Conservation (phyloP, 2,888 invertebrate genomes). For the Entomobrya proxima region DNA sequence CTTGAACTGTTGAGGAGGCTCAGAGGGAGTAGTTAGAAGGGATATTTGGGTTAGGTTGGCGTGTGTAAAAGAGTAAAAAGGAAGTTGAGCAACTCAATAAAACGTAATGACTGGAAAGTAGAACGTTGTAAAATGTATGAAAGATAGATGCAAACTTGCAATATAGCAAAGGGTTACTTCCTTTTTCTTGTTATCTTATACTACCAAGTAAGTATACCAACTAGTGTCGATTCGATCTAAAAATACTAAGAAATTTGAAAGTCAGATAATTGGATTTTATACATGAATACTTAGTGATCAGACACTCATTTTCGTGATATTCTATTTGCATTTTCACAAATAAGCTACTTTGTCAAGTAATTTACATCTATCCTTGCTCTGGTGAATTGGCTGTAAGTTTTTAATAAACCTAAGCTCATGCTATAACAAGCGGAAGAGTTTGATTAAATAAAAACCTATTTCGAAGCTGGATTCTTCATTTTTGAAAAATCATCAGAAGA, state of each 20-base stretch:
- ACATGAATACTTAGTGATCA: slow-evolving; percentile 26
- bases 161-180: background rate
- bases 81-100: slow-evolving; percentile 34
- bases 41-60: background rate
- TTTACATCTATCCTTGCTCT: too few species aligned
- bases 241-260: background rate
- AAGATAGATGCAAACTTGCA: background rate
- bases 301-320: background rate
- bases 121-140: background rate
- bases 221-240: background rate
- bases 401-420: too few species aligned
- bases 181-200: background rate
- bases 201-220: background rate
- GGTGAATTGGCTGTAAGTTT: too few species aligned
- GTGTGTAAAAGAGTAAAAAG: background rate
- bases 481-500: too few species aligned
- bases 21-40: background rate
- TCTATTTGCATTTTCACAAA: background rate
- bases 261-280: slow-evolving; percentile 31
- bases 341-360: background rate
- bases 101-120: slow-evolving; percentile 36
- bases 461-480: too few species aligned
- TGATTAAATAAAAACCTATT: too few species aligned
- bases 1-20: background rate
- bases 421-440: too few species aligned